Evolutionary conservation across 2,113 vertebrate species (phyloP).

Genomic region (Catharus minimus): DNA sequence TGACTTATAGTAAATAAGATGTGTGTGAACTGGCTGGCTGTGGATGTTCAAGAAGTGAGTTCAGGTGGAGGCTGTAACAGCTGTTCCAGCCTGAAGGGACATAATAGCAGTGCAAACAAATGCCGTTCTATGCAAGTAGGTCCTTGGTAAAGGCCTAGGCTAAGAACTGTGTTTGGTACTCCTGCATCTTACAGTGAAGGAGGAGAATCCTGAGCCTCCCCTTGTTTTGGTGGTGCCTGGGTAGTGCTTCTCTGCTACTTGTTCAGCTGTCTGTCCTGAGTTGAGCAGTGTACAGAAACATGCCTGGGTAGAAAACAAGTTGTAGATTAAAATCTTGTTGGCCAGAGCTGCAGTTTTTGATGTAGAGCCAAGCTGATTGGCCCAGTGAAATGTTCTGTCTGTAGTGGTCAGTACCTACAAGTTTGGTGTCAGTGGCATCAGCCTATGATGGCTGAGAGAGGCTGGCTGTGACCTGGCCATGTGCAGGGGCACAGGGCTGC

Average conservation of each 20-base stretch:
- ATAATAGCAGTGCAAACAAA: background rate
- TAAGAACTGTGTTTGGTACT: background rate
- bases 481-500: background rate
- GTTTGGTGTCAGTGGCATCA: background rate
- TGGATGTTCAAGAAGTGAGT: background rate
- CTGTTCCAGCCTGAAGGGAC: background rate
- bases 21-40: background rate
- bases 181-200: background rate
- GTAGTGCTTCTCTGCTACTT: background rate
- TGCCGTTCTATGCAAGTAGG: accelerated
- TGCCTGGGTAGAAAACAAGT: background rate
- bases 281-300: background rate
- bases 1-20: background rate
- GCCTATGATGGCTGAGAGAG: accelerated
- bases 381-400: background rate
- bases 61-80: accelerated
- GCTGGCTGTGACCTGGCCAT: accelerated
- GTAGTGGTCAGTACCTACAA: accelerated
- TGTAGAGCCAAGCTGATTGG: background rate
- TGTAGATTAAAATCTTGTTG: background rate
- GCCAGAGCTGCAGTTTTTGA: background rate
- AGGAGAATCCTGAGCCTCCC: background rate
- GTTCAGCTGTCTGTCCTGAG: background rate
- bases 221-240: background rate
- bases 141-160: background rate